phyloP scores from a whole-genome alignment of 2,888 invertebrate genomes.

The Lomographa bimaculata region DNA sequence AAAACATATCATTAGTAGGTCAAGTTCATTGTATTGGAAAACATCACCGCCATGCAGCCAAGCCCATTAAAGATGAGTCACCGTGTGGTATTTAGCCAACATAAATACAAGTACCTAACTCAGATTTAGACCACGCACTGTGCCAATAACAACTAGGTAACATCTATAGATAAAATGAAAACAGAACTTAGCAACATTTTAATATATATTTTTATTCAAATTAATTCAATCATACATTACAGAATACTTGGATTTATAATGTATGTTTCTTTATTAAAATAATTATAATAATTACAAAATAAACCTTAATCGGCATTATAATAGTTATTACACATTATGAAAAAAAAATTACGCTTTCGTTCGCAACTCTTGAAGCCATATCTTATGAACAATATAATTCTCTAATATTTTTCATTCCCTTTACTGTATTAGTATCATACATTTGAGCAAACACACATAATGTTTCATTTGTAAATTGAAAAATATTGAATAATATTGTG shows the following conservation, averaged over 20 bases:
- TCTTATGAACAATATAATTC: slow-evolving; percentile 62
- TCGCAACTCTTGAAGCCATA: slow-evolving; percentile 67
- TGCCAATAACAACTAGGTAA: slow-evolving; percentile 11
- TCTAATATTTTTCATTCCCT: slow-evolving; percentile 48
- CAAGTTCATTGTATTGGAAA: slow-evolving; percentile 15
- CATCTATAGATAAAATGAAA: slow-evolving; percentile 50
- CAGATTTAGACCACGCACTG: slow-evolving; percentile 5
- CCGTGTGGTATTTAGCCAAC: slow-evolving; percentile 5
- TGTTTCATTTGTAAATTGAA: slow-evolving; percentile 51
- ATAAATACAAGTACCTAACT: slow-evolving; percentile 5
- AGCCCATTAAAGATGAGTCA: slow-evolving; percentile 19
- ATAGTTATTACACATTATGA: slow-evolving; percentile 69
- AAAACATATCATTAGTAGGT: slow-evolving; percentile 5
- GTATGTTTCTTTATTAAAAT: slow-evolving; percentile 78
- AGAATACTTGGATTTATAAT: slow-evolving; percentile 78
- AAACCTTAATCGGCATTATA: slow-evolving; percentile 71
- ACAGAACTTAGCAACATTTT: slow-evolving; percentile 81
- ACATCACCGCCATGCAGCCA: background rate
- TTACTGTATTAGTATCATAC: slow-evolving; percentile 35
- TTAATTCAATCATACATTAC: slow-evolving; percentile 82
- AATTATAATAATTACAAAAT: slow-evolving; percentile 81
- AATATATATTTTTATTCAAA: slow-evolving; percentile 85
- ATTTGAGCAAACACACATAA: slow-evolving; percentile 71
- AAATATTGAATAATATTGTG: slow-evolving; percentile 69
- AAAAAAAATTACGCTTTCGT: slow-evolving; percentile 65